Conservation (phyloP, 2,797 vertebrate genomes). For the Hoplostethus mediterraneus region DNA sequence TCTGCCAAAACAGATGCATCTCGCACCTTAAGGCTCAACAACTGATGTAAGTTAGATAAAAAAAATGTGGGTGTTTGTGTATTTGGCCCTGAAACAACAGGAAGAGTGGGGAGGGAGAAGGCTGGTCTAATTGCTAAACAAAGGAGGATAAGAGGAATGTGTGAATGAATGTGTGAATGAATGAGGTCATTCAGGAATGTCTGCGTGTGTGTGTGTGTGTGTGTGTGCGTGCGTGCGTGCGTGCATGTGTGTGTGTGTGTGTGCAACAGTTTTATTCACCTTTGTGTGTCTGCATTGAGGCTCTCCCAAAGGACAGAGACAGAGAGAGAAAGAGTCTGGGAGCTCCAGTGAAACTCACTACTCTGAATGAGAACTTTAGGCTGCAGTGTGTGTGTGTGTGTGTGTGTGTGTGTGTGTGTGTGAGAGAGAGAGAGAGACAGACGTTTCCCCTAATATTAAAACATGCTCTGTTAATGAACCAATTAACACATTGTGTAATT, state of each 20-base stretch:
- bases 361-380: conserved; percentile 8
- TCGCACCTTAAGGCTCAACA: background rate
- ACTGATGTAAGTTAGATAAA: conserved; percentile 16
- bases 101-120: conserved; percentile 47
- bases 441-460: too few relatives aligned
- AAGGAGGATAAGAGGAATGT: conserved; percentile 61
- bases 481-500: too few relatives aligned
- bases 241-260: too few relatives aligned
- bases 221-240: conserved; percentile 22
- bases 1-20: too few relatives aligned
- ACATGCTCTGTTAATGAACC: too few relatives aligned
- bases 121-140: conserved; percentile 68
- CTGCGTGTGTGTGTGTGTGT: conserved; percentile 32
- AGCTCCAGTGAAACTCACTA: conserved; percentile 18
- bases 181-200: conserved; percentile 73
- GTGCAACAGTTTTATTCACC: conserved; percentile 18
- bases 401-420: conserved; percentile 12
- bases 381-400: conserved; percentile 4
- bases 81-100: conserved; percentile 50
- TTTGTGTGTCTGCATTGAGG: conserved; percentile 28
- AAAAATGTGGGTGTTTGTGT: background rate
- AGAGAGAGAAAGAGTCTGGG: conserved; percentile 16
- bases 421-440: background rate
- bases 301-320: background rate
- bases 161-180: conserved; percentile 53